phyloP scores from a whole-genome alignment of 2,888 invertebrate species.

The Melieria crassipennis region DNA sequence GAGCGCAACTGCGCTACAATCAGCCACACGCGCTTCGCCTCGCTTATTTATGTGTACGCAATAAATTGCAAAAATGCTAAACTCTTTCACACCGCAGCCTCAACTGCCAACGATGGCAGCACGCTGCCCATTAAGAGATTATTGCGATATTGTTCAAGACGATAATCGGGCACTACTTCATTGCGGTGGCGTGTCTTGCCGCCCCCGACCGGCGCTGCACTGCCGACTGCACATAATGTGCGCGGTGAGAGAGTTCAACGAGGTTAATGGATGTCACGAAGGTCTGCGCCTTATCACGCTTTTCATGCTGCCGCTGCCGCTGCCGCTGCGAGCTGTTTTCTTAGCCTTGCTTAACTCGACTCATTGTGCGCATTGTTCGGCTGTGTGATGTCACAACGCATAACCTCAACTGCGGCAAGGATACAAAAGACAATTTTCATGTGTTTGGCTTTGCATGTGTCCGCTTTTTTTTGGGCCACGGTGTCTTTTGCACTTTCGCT shows the following conservation, averaged over 20 bases:
- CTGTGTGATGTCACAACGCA: no score
- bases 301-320: neutral
- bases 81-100: no score
- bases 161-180: no score
- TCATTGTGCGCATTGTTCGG: no score
- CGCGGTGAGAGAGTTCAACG: constrained; percentile 16
- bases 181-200: no score
- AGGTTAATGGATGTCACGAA: constrained; percentile 23
- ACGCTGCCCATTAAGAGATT: no score
- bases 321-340: neutral
- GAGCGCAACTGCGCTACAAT: no score
- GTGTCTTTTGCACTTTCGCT: neutral
- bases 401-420: neutral
- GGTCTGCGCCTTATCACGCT: constrained; percentile 8
- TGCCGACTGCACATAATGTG: neutral
- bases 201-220: neutral
- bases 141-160: no score
- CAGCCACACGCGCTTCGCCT: no score
- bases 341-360: neutral
- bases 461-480: neutral
- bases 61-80: no score
- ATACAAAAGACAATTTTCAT: constrained; percentile 21
- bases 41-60: no score
- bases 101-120: no score
- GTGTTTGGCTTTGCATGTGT: neutral